A percentile compares a stretch with the other conserved stretches of the same genome.
Conservation (phyloP, 2,797 vertebrate species). For the Labeo calbasu region DNA sequence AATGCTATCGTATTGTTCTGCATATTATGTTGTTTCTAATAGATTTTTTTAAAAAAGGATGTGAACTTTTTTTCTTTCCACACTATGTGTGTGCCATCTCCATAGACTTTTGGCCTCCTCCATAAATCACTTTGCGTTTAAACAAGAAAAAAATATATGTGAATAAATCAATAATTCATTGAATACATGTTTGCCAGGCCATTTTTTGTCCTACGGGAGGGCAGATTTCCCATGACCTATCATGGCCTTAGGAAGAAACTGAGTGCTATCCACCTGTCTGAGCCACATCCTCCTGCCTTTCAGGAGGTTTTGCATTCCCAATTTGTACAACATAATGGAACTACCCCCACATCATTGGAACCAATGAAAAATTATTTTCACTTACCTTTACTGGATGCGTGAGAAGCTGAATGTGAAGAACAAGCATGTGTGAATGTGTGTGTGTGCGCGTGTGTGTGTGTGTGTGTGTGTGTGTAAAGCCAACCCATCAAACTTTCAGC, state of each 20-base stretch:
- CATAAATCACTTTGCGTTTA: constrained; percentile 88
- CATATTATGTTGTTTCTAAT: constrained; percentile 99
- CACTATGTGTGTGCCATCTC: constrained; percentile 96
- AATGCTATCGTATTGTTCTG: constrained; percentile 99
- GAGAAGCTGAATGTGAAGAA: constrained; percentile 34
- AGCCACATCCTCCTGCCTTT: constrained; percentile 31
- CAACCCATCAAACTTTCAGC: constrained; percentile 60
- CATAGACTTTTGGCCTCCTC: constrained; percentile 91
- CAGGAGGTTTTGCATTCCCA: constrained; percentile 39
- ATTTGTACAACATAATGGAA: constrained; percentile 20
- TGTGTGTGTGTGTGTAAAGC: constrained; percentile 60
- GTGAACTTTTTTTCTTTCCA: constrained; percentile 97
- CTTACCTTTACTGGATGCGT: constrained; percentile 24
- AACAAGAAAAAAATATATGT: constrained; percentile 63
- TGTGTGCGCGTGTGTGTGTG: constrained; percentile 46
- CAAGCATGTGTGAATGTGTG: constrained; percentile 33
- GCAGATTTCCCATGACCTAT: constrained; percentile 61
- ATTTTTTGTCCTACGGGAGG: constrained; percentile 81
- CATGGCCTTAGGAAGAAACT: constrained; percentile 12
- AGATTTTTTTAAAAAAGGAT: constrained; percentile 98
- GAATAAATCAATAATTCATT: constrained; percentile 74
- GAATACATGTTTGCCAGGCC: constrained; percentile 76
- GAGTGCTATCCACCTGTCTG: constrained; percentile 33
- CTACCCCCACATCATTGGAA: constrained; percentile 18
- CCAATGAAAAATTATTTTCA: constrained; percentile 18